Conservation (phyloP, 2,797 vertebrate species). For the Sardinella longiceps region DNA sequence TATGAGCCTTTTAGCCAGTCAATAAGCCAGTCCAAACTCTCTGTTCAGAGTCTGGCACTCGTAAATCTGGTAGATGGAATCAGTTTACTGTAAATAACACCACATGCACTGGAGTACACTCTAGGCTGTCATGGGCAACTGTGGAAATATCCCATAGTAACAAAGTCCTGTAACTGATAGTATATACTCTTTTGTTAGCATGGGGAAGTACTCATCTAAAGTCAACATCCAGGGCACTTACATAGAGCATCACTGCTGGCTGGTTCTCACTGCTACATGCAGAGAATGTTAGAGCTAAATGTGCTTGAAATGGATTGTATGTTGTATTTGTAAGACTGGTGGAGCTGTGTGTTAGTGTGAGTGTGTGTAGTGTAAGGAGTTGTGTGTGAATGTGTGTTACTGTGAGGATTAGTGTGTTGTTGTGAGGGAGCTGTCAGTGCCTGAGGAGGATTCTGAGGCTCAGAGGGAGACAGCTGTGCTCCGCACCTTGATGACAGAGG, state of each 20-base stretch:
- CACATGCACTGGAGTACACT: neutral
- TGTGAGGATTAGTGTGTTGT: no score
- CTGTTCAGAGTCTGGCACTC: neutral
- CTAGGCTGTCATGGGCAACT: neutral
- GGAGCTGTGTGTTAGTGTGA: neutral
- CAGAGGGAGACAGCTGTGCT: neutral
- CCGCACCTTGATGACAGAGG: slow-evolving; percentile 97
- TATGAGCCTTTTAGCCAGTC: no score
- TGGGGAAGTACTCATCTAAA: no score
- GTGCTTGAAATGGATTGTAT: neutral
- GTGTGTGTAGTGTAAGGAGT: no score
- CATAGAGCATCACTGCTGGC: neutral
- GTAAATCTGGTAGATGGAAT: neutral
- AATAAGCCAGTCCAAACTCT: neutral
- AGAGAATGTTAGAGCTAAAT: neutral
- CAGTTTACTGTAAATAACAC: neutral
- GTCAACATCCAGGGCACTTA: neutral
- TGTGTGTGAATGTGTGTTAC: no score
- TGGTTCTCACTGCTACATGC: neutral
- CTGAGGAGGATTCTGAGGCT: no score
- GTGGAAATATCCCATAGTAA: no score
- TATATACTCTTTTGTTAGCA: no score
- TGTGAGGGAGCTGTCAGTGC: no score
- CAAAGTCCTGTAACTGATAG: no score
- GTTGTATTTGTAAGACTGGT: neutral